These are phyloP conservation scores for Chromoteleia sp. DNA, from an alignment of 2,888 invertebrate species.

Conservation along the genomic window DNA sequence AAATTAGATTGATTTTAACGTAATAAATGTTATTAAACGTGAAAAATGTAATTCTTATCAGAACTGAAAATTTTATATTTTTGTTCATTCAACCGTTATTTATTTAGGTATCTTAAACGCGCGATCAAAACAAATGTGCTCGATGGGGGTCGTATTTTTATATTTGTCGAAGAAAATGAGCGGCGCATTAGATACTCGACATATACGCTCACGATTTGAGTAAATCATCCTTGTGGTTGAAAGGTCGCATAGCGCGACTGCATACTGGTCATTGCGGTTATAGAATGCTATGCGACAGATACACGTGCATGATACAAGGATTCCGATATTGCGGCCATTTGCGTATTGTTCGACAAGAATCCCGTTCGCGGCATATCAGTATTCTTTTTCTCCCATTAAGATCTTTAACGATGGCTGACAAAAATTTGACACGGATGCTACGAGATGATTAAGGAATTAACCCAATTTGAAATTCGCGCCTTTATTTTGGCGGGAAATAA, in stretches of 20 bases:
- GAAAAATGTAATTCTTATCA: too few species aligned
- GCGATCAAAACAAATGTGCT: slow-evolving; percentile 3
- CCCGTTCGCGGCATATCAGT: slow-evolving; percentile 30
- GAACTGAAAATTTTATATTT: too few species aligned
- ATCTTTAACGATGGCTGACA: background rate
- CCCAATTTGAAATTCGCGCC: too few species aligned
- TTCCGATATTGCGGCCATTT: slow-evolving; percentile 61
- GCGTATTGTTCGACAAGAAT: slow-evolving; percentile 56
- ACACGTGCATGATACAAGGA: slow-evolving; percentile 57
- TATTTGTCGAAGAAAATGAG: slow-evolving; percentile 36
- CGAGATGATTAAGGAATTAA: too few species aligned
- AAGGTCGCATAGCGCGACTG: slow-evolving; percentile 69
- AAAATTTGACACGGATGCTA: too few species aligned
- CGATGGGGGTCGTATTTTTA: background rate
- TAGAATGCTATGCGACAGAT: slow-evolving; percentile 73
- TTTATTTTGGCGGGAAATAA: too few species aligned
- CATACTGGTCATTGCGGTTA: slow-evolving; percentile 78
- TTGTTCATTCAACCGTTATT: too few species aligned
- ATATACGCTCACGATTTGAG: slow-evolving; percentile 47
- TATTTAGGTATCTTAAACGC: background rate
- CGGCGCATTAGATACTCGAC: slow-evolving; percentile 32
- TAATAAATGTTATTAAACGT: too few species aligned
- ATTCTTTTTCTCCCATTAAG: slow-evolving; percentile 5
- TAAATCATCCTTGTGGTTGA: slow-evolving; percentile 67
- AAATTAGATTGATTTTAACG: too few species aligned